Percentiles rank a stretch among this genome's conserved stretches.
These are phyloP conservation scores for Venturia canescens DNA, from an alignment of 1,140 invertebrate species.

Conservation along the genomic window DNA sequence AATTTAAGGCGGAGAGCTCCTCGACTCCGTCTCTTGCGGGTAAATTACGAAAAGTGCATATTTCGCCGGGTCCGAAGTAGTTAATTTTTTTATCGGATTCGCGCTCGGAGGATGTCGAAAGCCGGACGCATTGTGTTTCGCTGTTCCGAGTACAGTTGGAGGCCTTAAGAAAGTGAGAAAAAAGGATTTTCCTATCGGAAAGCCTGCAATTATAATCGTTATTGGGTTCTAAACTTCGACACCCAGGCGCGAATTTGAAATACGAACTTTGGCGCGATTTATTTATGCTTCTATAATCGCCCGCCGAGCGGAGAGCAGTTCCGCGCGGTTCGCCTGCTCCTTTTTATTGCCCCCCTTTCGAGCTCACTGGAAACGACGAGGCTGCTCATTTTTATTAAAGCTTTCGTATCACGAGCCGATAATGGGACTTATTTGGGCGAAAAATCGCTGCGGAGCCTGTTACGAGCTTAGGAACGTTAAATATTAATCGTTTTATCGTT, in stretches of 20 bases:
- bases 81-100: too few relatives aligned
- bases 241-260: slow-evolving; percentile 22
- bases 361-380: neutral
- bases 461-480: slow-evolving; percentile 16
- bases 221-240: slow-evolving; percentile 33
- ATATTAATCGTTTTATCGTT: slow-evolving; percentile 15
- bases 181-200: neutral
- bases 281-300: neutral
- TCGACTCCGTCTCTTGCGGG: neutral
- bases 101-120: too few relatives aligned
- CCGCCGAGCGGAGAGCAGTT: neutral
- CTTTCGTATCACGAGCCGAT: too few relatives aligned
- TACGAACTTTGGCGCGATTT: neutral
- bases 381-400: neutral
- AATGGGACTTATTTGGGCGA: too few relatives aligned
- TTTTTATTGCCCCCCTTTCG: neutral
- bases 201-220: slow-evolving; percentile 14
- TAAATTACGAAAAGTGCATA: neutral
- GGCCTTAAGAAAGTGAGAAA: too few relatives aligned
- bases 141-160: too few relatives aligned
- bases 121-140: too few relatives aligned
- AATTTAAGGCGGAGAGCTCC: slow-evolving; percentile 47
- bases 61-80: neutral
- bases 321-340: neutral
- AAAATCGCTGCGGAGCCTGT: too few relatives aligned